These are phyloP conservation scores for Ancistrus triradiatus DNA, from an alignment of 2,113 vertebrate species.

Conservation along the genomic window DNA sequence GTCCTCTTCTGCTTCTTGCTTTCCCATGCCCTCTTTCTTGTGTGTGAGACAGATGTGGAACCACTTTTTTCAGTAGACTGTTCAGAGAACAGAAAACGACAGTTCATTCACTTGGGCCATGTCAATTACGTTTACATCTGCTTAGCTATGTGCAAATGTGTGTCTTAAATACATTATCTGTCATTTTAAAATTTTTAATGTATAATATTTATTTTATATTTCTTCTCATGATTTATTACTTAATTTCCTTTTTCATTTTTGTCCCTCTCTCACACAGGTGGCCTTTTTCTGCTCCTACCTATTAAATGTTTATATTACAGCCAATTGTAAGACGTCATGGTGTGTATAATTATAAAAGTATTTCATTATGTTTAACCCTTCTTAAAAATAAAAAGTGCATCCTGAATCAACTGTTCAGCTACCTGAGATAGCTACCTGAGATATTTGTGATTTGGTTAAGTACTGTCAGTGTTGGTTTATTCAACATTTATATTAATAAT, in stretches of 20 bases:
- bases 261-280: constrained; percentile 25
- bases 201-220: too few species aligned
- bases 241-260: too few species aligned
- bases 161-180: neutral
- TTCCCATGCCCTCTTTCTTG: constrained; percentile 41
- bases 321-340: neutral
- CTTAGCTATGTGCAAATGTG: neutral
- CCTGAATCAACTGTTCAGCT: too few species aligned
- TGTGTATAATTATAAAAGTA: constrained; percentile 6
- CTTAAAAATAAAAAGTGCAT: too few species aligned
- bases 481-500: neutral
- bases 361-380: too few species aligned
- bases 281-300: constrained; percentile 2
- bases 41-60: constrained; percentile 71
- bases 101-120: constrained; percentile 1
- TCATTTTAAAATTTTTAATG: too few species aligned
- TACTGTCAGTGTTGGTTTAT: neutral
- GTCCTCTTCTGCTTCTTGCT: constrained; percentile 18
- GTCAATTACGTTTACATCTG: too few species aligned
- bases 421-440: too few species aligned
- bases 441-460: neutral
- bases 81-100: constrained; percentile 59
- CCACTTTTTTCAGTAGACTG: constrained; percentile 61
- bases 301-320: constrained; percentile 2
- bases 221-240: neutral